phyloP scores from a whole-genome alignment of 2,888 invertebrate species.

The Drosophila prolongata region DNA sequence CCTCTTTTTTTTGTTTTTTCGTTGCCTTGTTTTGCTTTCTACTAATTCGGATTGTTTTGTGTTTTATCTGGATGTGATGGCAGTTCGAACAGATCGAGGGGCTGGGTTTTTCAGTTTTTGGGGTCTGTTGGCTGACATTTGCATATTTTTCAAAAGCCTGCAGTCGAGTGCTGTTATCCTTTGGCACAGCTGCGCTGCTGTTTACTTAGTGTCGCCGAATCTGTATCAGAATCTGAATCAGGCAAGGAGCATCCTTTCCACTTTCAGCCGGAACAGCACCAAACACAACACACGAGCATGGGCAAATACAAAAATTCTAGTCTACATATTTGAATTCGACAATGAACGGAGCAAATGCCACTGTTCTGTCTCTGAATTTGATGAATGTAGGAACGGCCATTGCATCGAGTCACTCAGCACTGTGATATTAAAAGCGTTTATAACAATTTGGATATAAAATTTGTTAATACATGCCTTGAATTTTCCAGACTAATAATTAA shows the following conservation, averaged over 20 bases:
- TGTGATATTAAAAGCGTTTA: neutral
- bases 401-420: conserved; percentile 26
- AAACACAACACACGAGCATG: conserved; percentile 43
- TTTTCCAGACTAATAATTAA: too few relatives aligned
- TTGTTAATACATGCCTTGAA: too few relatives aligned
- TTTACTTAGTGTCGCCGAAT: conserved; percentile 78
- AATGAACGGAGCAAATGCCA: conserved; percentile 44
- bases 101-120: neutral
- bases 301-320: conserved; percentile 65
- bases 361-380: conserved; percentile 53
- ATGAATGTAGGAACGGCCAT: conserved; percentile 53
- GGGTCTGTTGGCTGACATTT: conserved; percentile 52
- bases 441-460: too few relatives aligned
- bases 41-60: conserved; percentile 76
- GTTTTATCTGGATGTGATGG: conserved; percentile 75
- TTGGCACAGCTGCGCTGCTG: conserved; percentile 70
- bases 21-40: conserved; percentile 49
- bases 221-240: conserved; percentile 48
- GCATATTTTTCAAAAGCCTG: conserved; percentile 68
- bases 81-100: conserved; percentile 4
- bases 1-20: conserved; percentile 18
- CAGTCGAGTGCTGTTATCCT: conserved; percentile 50
- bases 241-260: conserved; percentile 6
- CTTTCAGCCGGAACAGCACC: conserved; percentile 20
- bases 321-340: conserved; percentile 65